Conservation (phyloP, 2,888 invertebrate genomes). For the Phyllotreta striolata region DNA sequence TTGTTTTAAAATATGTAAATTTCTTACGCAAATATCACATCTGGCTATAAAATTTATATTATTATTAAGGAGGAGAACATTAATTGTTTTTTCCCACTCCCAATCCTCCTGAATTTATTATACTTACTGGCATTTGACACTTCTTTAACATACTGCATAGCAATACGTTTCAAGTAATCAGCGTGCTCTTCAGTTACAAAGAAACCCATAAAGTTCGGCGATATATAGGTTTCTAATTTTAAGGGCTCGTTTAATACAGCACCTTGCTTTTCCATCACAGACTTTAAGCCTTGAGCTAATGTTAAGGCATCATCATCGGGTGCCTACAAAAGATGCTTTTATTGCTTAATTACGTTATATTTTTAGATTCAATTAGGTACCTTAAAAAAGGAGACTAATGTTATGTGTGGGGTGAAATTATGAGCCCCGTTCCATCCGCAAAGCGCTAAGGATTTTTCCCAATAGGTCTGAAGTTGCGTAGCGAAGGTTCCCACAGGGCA, state of each 20-base stretch:
- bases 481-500: slow-evolving; percentile 82
- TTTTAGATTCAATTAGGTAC: slow-evolving; percentile 57
- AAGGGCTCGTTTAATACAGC: slow-evolving; percentile 71
- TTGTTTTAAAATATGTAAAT: no score
- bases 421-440: slow-evolving; percentile 92
- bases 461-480: slow-evolving; percentile 77
- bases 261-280: slow-evolving; percentile 76
- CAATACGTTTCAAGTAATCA: slow-evolving; percentile 79
- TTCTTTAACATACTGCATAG: slow-evolving; percentile 82
- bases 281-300: slow-evolving; percentile 74
- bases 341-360: background rate
- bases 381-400: slow-evolving; percentile 88
- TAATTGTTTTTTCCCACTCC: background rate
- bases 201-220: slow-evolving; percentile 90
- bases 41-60: background rate
- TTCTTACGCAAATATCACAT: no score
- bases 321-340: slow-evolving; percentile 64
- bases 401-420: slow-evolving; percentile 89
- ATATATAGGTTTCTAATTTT: slow-evolving; percentile 82
- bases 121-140: slow-evolving; percentile 76
- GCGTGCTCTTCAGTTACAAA: slow-evolving; percentile 86
- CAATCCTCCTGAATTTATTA: background rate
- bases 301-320: slow-evolving; percentile 77
- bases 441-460: slow-evolving; percentile 76
- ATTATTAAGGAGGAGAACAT: background rate